These are phyloP conservation scores for Tetrax tetrax DNA, from an alignment of 2,113 vertebrate species.

Conservation along the genomic window DNA sequence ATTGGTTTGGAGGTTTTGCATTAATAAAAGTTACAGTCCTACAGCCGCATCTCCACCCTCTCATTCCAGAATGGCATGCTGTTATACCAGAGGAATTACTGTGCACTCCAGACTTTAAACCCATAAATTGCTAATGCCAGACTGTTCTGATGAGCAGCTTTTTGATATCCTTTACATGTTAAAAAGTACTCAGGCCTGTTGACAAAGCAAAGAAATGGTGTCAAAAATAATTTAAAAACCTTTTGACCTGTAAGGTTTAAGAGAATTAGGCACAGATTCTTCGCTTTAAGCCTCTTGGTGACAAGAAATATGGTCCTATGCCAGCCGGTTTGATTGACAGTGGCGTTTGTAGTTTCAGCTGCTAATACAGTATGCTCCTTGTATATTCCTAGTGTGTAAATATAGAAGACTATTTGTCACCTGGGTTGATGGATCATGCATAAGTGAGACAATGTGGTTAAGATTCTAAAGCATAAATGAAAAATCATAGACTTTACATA, in stretches of 20 bases:
- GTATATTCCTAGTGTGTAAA: conserved; percentile 81
- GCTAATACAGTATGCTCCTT: conserved; percentile 83
- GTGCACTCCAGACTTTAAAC: conserved; percentile 22
- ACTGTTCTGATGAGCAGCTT: conserved; percentile 52
- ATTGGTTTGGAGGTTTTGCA: not conserved
- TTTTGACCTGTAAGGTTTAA: conserved; percentile 94
- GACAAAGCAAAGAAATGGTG: conserved; percentile 89
- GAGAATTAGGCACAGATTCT: conserved; percentile 91
- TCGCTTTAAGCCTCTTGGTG: conserved; percentile 92
- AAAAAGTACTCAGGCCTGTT: conserved; percentile 86
- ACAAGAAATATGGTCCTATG: conserved; percentile 88
- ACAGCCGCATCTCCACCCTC: not conserved
- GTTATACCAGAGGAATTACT: not conserved
- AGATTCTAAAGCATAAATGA: conserved; percentile 82
- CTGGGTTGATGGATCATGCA: conserved; percentile 86
- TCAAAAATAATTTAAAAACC: conserved; percentile 95
- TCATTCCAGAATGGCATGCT: not conserved
- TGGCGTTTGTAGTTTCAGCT: conserved; percentile 89
- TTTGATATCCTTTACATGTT: conserved; percentile 79
- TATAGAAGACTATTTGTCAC: conserved; percentile 97
- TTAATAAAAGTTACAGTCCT: not conserved
- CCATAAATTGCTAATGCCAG: conserved; percentile 69
- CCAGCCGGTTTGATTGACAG: conserved; percentile 89
- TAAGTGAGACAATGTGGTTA: conserved; percentile 87
- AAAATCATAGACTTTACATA: conserved; percentile 72